Base-by-base conservation (phyloP, 2,797 vertebrate species). In the Lithobates sylvaticus region DNA sequence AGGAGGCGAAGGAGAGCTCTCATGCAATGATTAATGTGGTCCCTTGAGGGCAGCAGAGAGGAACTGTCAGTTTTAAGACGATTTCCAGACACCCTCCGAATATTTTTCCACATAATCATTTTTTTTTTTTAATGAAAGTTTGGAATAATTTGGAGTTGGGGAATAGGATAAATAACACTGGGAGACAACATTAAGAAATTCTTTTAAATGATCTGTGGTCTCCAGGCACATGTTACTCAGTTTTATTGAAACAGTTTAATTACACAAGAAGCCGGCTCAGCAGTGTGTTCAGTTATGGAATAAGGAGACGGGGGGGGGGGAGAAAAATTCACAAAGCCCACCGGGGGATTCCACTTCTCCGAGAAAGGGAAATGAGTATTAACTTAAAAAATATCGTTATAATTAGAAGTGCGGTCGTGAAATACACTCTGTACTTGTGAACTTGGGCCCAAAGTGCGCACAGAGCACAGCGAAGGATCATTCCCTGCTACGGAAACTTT, bases 171-270 rank as follows among this genome's bases (percentile, higher is more conserved):
- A 83, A 74, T 86, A 71, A 71, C 74, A 83, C 74, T 77, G 69
- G 80, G 81, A 87, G 68, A 73, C 54, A 74, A 71, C 75, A 83
- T 78, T 78, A 83, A 81, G 85, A 73, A 78, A 83, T 78, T 39
- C 74, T 44, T 73, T 73, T 72, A 86, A 86, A 82, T 82, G 74
- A 89, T 5, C 75, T 90, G 89, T 83, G n/a, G 75, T 89, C 39
- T 83, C 44, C n/a, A 88, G 61, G 76, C 34, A 86, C 88, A 84
- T 6, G 1, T 79, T 86, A 77, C 89, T 91, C 36, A 83, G 84
- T 91, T 91, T 90, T 91, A 90, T 91, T 90, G 89, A 79, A 90
- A 90, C 13, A 86, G 80, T 88, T 84, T 92, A 29, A 86, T 89
- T 89, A 88, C 87, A 88, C 68, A 83, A 89, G 89, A 81, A 84